These are phyloP conservation scores for Betta splendens DNA, from an alignment of 2,797 vertebrate species.

Conservation along the genomic window DNA sequence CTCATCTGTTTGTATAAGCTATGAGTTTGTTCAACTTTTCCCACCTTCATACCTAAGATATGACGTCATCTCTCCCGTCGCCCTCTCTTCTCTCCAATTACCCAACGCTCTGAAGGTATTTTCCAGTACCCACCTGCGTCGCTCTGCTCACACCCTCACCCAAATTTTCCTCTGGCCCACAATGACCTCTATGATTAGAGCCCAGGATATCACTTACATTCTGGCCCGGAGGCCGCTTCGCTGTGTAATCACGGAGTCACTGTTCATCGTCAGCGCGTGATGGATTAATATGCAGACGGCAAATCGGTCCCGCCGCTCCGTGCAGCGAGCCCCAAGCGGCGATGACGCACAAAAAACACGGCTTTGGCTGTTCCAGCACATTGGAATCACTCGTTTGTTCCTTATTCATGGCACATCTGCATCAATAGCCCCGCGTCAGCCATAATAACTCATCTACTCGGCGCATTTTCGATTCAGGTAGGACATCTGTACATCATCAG, in stretches of 20 bases:
- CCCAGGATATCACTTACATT: constrained; percentile 67
- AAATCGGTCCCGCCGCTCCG: constrained; percentile 42
- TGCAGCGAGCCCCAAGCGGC: constrained; percentile 26
- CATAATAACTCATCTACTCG: constrained; percentile 43
- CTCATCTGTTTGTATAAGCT: constrained; percentile 21
- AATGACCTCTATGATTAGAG: constrained; percentile 49
- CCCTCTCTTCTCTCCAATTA: constrained; percentile 46
- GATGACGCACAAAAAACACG: constrained; percentile 51
- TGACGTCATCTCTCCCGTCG: constrained; percentile 46
- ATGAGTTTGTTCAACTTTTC: constrained; percentile 24
- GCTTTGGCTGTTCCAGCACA: constrained; percentile 45
- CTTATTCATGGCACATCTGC: constrained; percentile 54
- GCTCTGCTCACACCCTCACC: constrained; percentile 22
- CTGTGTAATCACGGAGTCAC: constrained; percentile 69
- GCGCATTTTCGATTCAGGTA: constrained; percentile 27
- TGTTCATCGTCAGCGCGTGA: constrained; percentile 56
- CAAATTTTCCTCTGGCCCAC: constrained; percentile 46
- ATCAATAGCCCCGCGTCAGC: constrained; percentile 45
- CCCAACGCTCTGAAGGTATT: constrained; percentile 58
- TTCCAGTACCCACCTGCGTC: constrained; percentile 51
- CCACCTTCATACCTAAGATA: constrained; percentile 38
- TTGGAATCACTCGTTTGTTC: constrained; percentile 60
- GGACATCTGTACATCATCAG: constrained; percentile 55
- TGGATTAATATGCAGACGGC: constrained; percentile 44
- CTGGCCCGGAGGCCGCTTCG: constrained; percentile 47